Evolutionary conservation across 2,797 vertebrate genomes (phyloP).

Genomic region (Synanceia verrucosa): DNA sequence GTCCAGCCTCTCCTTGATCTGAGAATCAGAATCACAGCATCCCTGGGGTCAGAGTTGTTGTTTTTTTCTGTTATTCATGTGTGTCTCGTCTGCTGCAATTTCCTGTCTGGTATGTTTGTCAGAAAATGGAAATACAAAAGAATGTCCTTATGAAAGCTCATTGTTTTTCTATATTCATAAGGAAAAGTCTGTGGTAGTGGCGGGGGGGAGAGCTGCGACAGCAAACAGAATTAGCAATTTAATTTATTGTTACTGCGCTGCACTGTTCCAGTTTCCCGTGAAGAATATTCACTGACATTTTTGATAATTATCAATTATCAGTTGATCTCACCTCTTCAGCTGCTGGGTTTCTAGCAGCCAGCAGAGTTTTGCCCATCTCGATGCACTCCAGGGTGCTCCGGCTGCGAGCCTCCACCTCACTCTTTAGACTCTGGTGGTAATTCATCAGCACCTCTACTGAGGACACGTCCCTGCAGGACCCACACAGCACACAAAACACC

Average conservation of each 20-base stretch:
- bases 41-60: background rate
- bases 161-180: background rate
- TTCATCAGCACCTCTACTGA: conserved; percentile 96
- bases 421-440: conserved; percentile 94
- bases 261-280: background rate
- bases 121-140: background rate
- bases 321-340: conserved; percentile 86
- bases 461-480: conserved; percentile 88
- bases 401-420: conserved; percentile 88
- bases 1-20: conserved; percentile 94
- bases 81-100: background rate
- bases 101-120: background rate
- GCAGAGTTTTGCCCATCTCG: conserved; percentile 91
- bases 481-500: conserved; percentile 10
- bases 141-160: background rate
- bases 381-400: conserved; percentile 87
- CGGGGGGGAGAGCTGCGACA: background rate
- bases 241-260: background rate
- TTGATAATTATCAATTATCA: background rate
- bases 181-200: background rate
- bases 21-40: conserved; percentile 27
- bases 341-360: conserved; percentile 88
- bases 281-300: background rate
- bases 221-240: background rate
- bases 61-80: background rate